A percentile compares a stretch with the other conserved stretches of the same genome.
Conservation (phyloP, 2,888 invertebrate genomes). For the Pyrgus malvae region DNA sequence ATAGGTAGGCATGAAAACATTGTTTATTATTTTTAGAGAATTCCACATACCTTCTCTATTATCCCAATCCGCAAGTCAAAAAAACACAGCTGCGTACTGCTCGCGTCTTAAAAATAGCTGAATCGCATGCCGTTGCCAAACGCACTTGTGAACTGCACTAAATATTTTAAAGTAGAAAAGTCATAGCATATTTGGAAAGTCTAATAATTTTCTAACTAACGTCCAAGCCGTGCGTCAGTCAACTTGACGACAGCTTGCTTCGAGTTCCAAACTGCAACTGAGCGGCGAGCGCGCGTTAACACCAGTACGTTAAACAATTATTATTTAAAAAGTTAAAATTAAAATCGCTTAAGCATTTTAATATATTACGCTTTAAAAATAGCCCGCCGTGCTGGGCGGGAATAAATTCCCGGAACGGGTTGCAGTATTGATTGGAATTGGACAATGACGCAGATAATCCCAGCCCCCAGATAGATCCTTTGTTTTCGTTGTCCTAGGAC, state of each 20-base stretch:
- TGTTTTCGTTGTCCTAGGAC: not conserved
- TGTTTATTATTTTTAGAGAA: too few species aligned
- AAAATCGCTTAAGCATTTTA: too few species aligned
- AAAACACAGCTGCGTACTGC: not conserved
- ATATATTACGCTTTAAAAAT: too few species aligned
- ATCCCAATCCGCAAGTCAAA: not conserved
- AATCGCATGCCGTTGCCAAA: slow-evolving; percentile 42
- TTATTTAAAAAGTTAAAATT: too few species aligned
- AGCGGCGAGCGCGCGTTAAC: too few species aligned
- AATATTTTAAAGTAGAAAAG: not conserved
- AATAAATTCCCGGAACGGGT: not conserved
- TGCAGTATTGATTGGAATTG: not conserved
- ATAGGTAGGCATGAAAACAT: too few species aligned
- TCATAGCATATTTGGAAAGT: not conserved
- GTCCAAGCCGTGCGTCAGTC: too few species aligned
- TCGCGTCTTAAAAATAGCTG: slow-evolving; percentile 42
- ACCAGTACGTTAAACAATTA: too few species aligned
- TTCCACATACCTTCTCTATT: not conserved
- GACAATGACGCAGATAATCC: not conserved
- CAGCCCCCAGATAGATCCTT: not conserved
- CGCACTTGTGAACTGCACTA: slow-evolving; percentile 32
- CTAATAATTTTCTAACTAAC: too few species aligned
- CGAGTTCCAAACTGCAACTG: not conserved
- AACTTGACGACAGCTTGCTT: not conserved
- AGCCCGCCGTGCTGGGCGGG: not conserved